A percentile compares a stretch with the other conserved stretches of the same genome.
Conservation (phyloP, 2,113 vertebrate genomes). For the Nibea coibor region DNA sequence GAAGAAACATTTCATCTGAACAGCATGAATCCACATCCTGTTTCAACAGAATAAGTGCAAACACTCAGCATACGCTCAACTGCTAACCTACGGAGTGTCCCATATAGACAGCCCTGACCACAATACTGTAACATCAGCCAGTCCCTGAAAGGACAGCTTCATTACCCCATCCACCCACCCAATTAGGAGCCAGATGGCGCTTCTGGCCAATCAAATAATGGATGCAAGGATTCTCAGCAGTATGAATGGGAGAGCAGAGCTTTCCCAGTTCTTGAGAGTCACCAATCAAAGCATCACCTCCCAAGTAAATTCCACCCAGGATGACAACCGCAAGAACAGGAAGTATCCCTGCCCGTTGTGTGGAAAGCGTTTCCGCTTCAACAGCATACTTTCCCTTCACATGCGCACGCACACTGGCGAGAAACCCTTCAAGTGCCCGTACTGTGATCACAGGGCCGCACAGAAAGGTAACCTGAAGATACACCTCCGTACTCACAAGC, state of each 20-base stretch:
- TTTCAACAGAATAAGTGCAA: constrained; percentile 67
- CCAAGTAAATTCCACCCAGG: constrained; percentile 93
- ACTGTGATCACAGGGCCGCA: constrained; percentile 97
- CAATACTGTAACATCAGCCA: constrained; percentile 86
- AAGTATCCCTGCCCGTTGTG: constrained; percentile 98
- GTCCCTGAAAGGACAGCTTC: constrained; percentile 87
- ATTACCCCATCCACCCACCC: constrained; percentile 89
- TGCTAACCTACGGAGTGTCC: constrained; percentile 89
- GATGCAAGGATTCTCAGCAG: constrained; percentile 88
- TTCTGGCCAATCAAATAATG: constrained; percentile 96
- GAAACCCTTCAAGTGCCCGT: constrained; percentile 99
- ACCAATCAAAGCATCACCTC: constrained; percentile 94
- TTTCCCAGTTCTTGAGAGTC: constrained; percentile 96
- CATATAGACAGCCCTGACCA: constrained; percentile 92
- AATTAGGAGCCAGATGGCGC: constrained; percentile 95
- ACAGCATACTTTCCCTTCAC: constrained; percentile 98
- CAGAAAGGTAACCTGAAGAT: constrained; percentile 99
- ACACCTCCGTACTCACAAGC: constrained; percentile 97
- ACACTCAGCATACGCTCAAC: constrained; percentile 64
- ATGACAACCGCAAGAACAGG: constrained; percentile 94
- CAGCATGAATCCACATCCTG: constrained; percentile 74
- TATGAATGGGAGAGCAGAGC: constrained; percentile 94
- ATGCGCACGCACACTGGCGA: constrained; percentile 99
- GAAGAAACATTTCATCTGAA: constrained; percentile 50
- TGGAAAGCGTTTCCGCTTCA: constrained; percentile 98